phyloP scores from a whole-genome alignment of 2,888 invertebrate genomes.

The Drosophila bunnanda region DNA sequence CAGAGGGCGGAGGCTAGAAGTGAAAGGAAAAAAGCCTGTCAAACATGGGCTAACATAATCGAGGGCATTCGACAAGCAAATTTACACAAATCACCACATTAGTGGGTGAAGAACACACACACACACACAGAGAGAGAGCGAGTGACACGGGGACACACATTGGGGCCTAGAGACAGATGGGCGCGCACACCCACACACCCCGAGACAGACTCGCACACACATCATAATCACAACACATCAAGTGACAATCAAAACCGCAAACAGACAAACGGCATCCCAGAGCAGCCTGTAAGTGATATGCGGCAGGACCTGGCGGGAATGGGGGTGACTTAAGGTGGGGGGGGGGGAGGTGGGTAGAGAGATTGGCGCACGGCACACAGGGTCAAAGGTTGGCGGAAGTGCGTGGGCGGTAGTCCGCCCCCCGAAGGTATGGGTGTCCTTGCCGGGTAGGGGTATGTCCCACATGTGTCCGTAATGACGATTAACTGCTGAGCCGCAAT shows the following conservation, averaged over 20 bases:
- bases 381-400: slow-evolving; percentile 1
- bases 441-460: slow-evolving; percentile 10
- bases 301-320: slow-evolving; percentile 3
- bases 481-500: slow-evolving; percentile 75
- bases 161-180: slow-evolving; percentile 40
- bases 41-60: slow-evolving; percentile 66
- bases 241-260: slow-evolving; percentile 79
- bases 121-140: background rate
- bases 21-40: slow-evolving; percentile 35
- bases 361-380: no score
- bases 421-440: background rate
- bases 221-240: slow-evolving; percentile 79
- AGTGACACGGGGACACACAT: background rate
- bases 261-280: slow-evolving; percentile 74
- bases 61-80: slow-evolving; percentile 72
- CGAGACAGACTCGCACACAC: slow-evolving; percentile 20
- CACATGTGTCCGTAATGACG: slow-evolving; percentile 66
- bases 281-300: slow-evolving; percentile 53
- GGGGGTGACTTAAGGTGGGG: background rate
- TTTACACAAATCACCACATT: slow-evolving; percentile 73
- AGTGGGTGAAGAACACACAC: slow-evolving; percentile 43
- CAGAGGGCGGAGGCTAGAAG: slow-evolving; percentile 8
- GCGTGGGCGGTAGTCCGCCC: slow-evolving; percentile 5
- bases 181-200: slow-evolving; percentile 14
- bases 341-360: background rate